Evolutionary conservation across 1,140 invertebrate genomes (phyloP).

Genomic region (Melipona quadrifasciata): DNA sequence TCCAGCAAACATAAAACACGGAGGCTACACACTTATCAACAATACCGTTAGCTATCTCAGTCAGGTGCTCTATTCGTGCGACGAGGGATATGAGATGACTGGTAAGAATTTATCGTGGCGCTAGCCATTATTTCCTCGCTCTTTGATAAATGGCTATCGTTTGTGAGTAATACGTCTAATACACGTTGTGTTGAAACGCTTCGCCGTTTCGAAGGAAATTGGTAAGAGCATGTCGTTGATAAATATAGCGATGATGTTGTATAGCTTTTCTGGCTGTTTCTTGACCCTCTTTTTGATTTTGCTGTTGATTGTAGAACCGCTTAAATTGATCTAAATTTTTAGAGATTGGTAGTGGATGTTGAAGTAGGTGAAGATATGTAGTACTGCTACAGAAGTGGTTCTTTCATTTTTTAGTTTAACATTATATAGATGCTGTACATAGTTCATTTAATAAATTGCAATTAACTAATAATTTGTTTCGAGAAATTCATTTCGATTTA

Average conservation of each 20-base stretch:
- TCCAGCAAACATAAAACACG: slow-evolving; percentile 92
- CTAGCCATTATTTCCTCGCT: not conserved
- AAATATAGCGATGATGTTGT: not conserved
- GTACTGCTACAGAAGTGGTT: too few relatives aligned
- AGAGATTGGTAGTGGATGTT: not conserved
- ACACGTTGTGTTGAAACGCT: not conserved
- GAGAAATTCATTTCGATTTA: slow-evolving; percentile 15
- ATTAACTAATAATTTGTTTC: not conserved
- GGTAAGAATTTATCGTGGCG: slow-evolving; percentile 72
- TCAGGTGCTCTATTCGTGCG: slow-evolving; percentile 91
- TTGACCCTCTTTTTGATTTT: not conserved
- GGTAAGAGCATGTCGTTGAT: not conserved
- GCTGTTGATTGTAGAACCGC: too few relatives aligned
- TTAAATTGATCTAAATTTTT: not conserved
- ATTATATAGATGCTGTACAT: not conserved
- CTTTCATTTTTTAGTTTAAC: not conserved
- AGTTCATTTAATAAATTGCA: not conserved
- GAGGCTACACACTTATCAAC: slow-evolving; percentile 91
- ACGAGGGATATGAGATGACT: slow-evolving; percentile 92
- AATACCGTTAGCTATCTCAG: slow-evolving; percentile 92
- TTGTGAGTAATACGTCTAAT: not conserved
- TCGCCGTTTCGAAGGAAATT: not conserved
- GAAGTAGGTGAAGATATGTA: not conserved
- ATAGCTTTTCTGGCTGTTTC: not conserved
- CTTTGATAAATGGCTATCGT: slow-evolving; percentile 8